A percentile compares a stretch with the other conserved stretches of the same genome.
These are phyloP conservation scores for Buathra laborator DNA, from an alignment of 2,888 invertebrate species.

Conservation along the genomic window DNA sequence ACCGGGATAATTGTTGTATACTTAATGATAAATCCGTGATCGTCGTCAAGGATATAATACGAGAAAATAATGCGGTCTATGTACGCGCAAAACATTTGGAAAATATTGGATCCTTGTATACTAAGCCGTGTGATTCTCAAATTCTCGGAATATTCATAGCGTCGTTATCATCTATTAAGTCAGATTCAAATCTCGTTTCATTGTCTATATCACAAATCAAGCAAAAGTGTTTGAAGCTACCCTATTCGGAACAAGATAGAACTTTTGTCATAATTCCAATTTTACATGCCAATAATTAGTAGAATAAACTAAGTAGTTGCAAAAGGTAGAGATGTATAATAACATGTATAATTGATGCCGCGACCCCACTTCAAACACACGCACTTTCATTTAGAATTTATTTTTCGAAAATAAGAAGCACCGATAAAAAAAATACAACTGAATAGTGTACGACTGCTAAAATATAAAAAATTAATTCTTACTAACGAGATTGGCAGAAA, in stretches of 20 bases:
- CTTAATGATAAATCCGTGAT: slow-evolving; percentile 22
- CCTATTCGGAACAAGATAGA: slow-evolving; percentile 21
- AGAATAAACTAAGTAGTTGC: slow-evolving; percentile 14
- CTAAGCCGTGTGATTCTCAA: slow-evolving; percentile 41
- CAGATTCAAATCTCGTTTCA: not conserved
- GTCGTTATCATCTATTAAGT: not conserved
- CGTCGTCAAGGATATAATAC: slow-evolving; percentile 16
- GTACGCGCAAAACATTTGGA: slow-evolving; percentile 22
- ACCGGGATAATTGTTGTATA: slow-evolving; percentile 21
- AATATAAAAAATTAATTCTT: slow-evolving; percentile 25
- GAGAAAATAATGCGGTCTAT: slow-evolving; percentile 12
- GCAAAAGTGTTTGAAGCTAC: slow-evolving; percentile 34
- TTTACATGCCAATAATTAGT: slow-evolving; percentile 10
- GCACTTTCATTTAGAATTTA: not conserved
- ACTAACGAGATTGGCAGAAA: slow-evolving; percentile 15
- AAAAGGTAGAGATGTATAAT: slow-evolving; percentile 28
- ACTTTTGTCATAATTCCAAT: slow-evolving; percentile 20
- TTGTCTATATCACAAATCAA: slow-evolving; percentile 26
- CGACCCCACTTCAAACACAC: not conserved
- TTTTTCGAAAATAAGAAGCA: not conserved
- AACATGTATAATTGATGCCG: not conserved
- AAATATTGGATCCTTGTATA: slow-evolving; percentile 21
- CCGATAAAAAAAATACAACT: not conserved
- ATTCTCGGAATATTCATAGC: slow-evolving; percentile 27
- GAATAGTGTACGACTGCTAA: slow-evolving; percentile 3